Percentiles rank a stretch among this genome's conserved stretches.
Conservation (phyloP, 2,113 vertebrate species). For the Varanus salvator region DNA sequence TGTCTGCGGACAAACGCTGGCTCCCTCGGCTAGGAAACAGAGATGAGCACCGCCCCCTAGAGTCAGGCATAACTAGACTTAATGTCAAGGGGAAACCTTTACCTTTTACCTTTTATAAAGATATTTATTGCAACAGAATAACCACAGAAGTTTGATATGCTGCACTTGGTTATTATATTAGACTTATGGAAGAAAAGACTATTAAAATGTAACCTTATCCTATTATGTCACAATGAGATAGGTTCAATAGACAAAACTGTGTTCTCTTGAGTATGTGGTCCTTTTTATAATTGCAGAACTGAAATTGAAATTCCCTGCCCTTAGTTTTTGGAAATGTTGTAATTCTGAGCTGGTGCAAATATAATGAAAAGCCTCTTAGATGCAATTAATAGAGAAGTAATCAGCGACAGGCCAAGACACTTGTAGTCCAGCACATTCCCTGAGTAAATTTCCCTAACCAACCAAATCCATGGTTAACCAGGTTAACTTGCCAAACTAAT, state of each 20-base stretch:
- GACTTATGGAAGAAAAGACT: neutral
- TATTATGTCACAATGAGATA: neutral
- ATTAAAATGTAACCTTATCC: slow-evolving; percentile 2
- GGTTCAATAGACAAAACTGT: slow-evolving; percentile 5
- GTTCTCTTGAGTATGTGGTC: neutral
- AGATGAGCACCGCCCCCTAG: too few species aligned
- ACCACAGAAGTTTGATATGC: neutral
- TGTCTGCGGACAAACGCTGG: too few species aligned
- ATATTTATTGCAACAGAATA: neutral
- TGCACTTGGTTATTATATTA: neutral
- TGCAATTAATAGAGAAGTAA: neutral
- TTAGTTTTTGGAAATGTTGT: too few species aligned
- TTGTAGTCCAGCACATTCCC: neutral
- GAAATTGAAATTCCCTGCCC: neutral
- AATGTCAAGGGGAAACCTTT: too few species aligned
- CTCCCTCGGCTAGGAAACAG: too few species aligned
- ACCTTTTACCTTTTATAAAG: too few species aligned
- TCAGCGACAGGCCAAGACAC: neutral
- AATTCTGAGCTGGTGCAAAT: neutral
- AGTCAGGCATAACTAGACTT: too few species aligned
- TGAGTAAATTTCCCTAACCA: neutral
- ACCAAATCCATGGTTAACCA: neutral
- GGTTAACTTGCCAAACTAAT: neutral
- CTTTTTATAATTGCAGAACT: rapidly evolving
- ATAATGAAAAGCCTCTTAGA: neutral